Base-by-base conservation (phyloP, 2,888 invertebrate species). In the Alcis repandata region DNA sequence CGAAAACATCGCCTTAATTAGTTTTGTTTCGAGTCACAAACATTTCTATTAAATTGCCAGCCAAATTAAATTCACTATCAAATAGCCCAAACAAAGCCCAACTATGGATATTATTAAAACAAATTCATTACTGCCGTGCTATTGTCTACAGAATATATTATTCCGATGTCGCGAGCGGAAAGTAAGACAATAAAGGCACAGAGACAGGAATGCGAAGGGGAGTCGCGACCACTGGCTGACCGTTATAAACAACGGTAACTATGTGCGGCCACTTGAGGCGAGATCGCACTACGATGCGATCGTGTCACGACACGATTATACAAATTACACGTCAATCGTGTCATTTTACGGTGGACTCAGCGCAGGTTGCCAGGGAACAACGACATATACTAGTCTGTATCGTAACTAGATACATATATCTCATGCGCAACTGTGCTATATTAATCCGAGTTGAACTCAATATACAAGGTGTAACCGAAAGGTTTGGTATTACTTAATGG, bases 201-300 rank as follows among this genome's bases (percentile, higher is more conserved):
- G 86, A 89, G 87, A 87, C 87, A 85, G 91, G 91, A 91, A 92
- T 91, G 91, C 85, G 78, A 83, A 85, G 62, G 64, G 64, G 54
- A 56, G 56, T 27, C 19, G 17, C 80, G 49, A 38, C 59, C 64
- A 56, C 40, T 76, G 79, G 76, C 83, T 90, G 91, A 91, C 92
- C 92, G 92, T 89, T 79, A 90, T 92, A 92, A 92, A 92, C 92
- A 91, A 91, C 80, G 79, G 75, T 79, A 90, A 90, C 91, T 92
- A 91, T 92, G 90, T 84, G 90, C 86, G 89, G 89, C 85, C 87
- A 90, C 92, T 92, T 91, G 13, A 33, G 45, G 19, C 1, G 0
- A 46, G 2, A 32, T 11, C 41, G 32, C 54, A 54, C 41, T 36
- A 51, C 8, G 51, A 49, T 17, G 13, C 36, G 19, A 17, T 17